These are phyloP conservation scores for Numida meleagris DNA, from an alignment of 2,113 vertebrate genomes.

Conservation along the genomic window DNA sequence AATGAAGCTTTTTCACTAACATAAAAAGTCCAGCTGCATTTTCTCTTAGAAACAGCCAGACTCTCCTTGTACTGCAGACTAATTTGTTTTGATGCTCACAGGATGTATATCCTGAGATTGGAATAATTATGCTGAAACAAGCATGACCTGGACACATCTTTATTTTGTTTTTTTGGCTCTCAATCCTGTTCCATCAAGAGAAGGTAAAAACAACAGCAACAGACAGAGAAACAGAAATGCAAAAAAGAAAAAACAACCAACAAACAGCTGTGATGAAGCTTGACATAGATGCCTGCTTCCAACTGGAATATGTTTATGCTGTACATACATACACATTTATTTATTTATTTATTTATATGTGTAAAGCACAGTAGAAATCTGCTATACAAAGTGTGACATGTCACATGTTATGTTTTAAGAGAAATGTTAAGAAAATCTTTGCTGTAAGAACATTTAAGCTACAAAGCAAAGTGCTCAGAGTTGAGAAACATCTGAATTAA, in stretches of 20 bases:
- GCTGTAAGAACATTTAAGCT: background rate
- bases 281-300: background rate
- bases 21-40: slow-evolving; percentile 20
- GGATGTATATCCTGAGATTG: slow-evolving; percentile 25
- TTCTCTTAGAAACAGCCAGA: slow-evolving; percentile 7
- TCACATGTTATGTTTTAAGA: background rate
- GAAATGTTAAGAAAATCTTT: background rate
- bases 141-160: slow-evolving; percentile 1
- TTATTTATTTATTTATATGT: background rate
- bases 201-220: slow-evolving; percentile 9
- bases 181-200: background rate
- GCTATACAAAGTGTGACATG: background rate
- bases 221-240: background rate
- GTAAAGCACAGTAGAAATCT: background rate
- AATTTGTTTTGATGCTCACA: slow-evolving; percentile 58
- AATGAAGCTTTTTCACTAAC: background rate
- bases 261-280: background rate
- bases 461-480: background rate
- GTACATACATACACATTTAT: no score
- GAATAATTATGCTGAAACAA: slow-evolving; percentile 36
- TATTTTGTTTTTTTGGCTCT: slow-evolving; percentile 12
- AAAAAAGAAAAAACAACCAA: background rate
- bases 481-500: slow-evolving; percentile 9
- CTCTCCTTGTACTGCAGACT: slow-evolving; percentile 2
- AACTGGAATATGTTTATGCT: background rate